Conservation (phyloP, 2,797 vertebrate species). For the Argyrosomus regius region DNA sequence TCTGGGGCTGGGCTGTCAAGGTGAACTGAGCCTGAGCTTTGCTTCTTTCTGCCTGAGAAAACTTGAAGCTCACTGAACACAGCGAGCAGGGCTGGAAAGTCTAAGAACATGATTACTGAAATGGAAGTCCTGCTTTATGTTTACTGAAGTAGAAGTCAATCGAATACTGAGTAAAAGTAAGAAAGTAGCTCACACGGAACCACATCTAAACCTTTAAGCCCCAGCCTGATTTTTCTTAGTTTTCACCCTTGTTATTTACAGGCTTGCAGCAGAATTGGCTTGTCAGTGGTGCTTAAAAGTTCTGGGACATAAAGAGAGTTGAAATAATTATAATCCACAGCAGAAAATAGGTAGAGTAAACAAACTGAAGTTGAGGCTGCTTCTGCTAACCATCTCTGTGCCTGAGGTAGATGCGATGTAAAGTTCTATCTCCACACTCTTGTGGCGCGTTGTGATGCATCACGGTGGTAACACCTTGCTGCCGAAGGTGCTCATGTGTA, state of each 20-base stretch:
- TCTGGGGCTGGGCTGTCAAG: slow-evolving; percentile 70
- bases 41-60: slow-evolving; percentile 53
- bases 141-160: slow-evolving; percentile 8
- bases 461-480: too few species aligned
- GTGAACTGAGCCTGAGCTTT: slow-evolving; percentile 60
- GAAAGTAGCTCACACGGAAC: not conserved
- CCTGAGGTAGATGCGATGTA: too few species aligned
- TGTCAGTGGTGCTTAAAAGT: not conserved
- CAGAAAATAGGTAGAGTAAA: too few species aligned
- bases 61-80: slow-evolving; percentile 39
- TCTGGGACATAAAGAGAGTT: too few species aligned
- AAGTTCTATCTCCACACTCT: too few species aligned
- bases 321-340: too few species aligned
- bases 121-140: slow-evolving; percentile 33
- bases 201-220: not conserved
- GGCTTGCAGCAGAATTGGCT: not conserved
- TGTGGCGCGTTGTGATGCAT: too few species aligned
- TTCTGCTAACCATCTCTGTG: too few species aligned
- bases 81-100: slow-evolving; percentile 24
- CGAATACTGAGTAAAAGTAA: slow-evolving; percentile 13
- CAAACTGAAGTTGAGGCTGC: too few species aligned
- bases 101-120: slow-evolving; percentile 30
- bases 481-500: too few species aligned
- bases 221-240: not conserved
- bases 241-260: slow-evolving; percentile 1